These are phyloP conservation scores for Eupleurogrammus muticus DNA, from an alignment of 2,797 vertebrate genomes.

Conservation along the genomic window DNA sequence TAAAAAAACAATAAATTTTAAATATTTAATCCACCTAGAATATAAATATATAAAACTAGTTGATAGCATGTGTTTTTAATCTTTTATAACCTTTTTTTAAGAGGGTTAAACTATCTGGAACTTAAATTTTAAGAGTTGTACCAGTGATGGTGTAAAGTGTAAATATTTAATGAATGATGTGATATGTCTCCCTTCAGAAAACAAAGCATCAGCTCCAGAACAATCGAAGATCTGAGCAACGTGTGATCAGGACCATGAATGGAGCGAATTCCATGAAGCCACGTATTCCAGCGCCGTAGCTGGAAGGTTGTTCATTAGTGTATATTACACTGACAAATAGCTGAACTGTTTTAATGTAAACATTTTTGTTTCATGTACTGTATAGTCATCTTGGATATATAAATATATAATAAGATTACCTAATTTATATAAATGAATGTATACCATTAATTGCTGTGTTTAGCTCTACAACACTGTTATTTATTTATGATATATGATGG, in stretches of 20 bases:
- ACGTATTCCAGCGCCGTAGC: constrained; percentile 72
- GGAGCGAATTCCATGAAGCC: constrained; percentile 50
- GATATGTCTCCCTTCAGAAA: constrained; percentile 71
- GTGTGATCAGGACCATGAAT: constrained; percentile 60
- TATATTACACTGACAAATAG: constrained; percentile 87
- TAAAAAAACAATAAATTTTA: no score
- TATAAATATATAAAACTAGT: no score
- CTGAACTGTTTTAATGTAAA: constrained; percentile 80
- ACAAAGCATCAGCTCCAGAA: constrained; percentile 78
- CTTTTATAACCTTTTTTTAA: no score
- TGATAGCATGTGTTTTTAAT: no score
- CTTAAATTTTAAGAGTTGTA: no score
- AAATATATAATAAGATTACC: constrained; percentile 66
- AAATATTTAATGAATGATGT: no score
- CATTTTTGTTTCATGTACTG: constrained; percentile 80
- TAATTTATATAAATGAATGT: constrained; percentile 86
- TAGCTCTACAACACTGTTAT: constrained; percentile 75
- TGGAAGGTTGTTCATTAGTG: constrained; percentile 84
- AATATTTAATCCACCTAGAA: no score
- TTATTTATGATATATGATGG: constrained; percentile 74
- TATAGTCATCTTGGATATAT: constrained; percentile 76
- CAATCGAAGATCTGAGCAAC: constrained; percentile 72
- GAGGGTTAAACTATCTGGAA: no score
- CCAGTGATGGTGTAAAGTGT: no score
- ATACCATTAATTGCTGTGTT: constrained; percentile 78